Base-by-base conservation (phyloP, 2,797 vertebrate species). In the Enteromius argenteus region DNA sequence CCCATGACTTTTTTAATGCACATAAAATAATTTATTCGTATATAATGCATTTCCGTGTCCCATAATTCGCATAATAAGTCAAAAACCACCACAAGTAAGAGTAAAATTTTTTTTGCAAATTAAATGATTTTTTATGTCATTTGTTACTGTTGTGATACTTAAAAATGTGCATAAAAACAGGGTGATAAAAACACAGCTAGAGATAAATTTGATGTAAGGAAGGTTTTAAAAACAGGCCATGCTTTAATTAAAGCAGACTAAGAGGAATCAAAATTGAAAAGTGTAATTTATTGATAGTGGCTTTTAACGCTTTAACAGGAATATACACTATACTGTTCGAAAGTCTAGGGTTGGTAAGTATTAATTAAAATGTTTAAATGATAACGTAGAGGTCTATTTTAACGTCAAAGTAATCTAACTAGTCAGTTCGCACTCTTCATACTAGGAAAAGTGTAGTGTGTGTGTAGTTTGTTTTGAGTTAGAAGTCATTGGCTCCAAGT, bases 381-480 rank as follows among this genome's bases (percentile, higher is more conserved):
- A 1, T 30, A 32, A 21, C 13, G 9, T 23, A 23, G 3, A 23
- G 56, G 10, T 58, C 14, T n/a, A 10, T 74, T 74, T 73, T 14
- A 49, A 30, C 30, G 44, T 19, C 30, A 74, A 53, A 35, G 37
- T 72, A 49, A 23, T 49, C 14, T 14, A 53, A 74, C 74, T 49
- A 19, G 51, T 76, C n/a, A 27, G 21, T 27, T 39, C 74, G 14
- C 14, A 15, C 53, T 56, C 32, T 60, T 35, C 35, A 19, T 42
- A 17, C 74, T 77, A 42, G 15, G 10, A 42, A 71, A 71, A 19
- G 14, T 15, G 11, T 23, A 8, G 42, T 49, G 23, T 35, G n/a
- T 60, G 13, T 75, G 39, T 27, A 5, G 86, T 86, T 88, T 71
- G 62, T 32, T 37, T 37, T 51, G 51, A 44, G 66, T 58, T 44